Base-by-base conservation (phyloP, 2,113 vertebrate genomes). In the Eublepharis macularius region DNA sequence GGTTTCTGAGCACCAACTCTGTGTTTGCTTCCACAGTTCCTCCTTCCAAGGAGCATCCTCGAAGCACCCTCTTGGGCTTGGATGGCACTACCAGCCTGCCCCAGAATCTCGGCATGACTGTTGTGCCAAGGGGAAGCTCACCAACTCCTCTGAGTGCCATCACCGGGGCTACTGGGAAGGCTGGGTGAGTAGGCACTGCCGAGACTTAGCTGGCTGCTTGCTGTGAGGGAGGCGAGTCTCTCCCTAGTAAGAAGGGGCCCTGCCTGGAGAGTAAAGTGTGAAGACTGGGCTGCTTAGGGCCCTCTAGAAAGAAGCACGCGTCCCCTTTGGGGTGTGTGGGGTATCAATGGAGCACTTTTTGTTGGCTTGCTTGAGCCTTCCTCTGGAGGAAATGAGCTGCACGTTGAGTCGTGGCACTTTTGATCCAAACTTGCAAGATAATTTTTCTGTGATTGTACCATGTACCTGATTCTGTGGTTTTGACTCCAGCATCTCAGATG, bases 91-190 rank as follows among this genome's bases (percentile, higher is more conserved):
- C 95, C 10, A 94, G 91, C 41, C 91, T 93, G 0, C 81, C 95
- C 39, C 95, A 96, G 90, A 90, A 94, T 94, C 95, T 97, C 97
- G 98, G 98, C 90, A 99, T 99, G 98, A 99, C 98, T 93, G 87
- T 97, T 94, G 57, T 95, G 76, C 96, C 94, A 39, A 96, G 96
- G 92, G 97, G 97, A 94, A 85, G 90, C 89, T 89, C 95, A 85
- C 97, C 97, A 87, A 85, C 95, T 70, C 92, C 96, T 29, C 54
- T 95, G 70, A 96, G 87, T 75, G 4, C 93, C 76, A 91, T 43
- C 10, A 6, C 32, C 19, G 94, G 92, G 92, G 93, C 95, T 80
- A 93, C 94, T 90, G 94, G 72, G 47, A 97, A 94, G 95, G 95
- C 97, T 21, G 97, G 97, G 98, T 99, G 87, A 97, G 98, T 94